Conservation (phyloP, 2,888 invertebrate species). For the Platycnemis pennipes region DNA sequence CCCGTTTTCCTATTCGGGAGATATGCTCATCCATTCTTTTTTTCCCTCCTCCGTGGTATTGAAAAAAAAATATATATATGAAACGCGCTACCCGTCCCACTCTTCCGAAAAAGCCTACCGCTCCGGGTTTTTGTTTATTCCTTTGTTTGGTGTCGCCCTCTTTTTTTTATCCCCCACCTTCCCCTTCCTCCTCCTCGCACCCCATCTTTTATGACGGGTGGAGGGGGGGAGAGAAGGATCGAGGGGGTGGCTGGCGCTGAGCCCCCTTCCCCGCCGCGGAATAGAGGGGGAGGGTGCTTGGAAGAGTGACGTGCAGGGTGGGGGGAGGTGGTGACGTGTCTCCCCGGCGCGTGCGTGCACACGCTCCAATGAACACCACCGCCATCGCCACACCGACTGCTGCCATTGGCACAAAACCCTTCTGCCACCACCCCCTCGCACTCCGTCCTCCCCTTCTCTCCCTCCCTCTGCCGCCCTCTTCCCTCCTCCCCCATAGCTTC, state of each 20-base stretch:
- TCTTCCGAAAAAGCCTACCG: not conserved
- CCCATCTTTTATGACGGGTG: not conserved
- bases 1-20: slow-evolving; percentile 17
- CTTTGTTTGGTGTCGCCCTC: slow-evolving; percentile 12
- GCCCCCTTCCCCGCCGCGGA: slow-evolving; percentile 20
- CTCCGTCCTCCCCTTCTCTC: not conserved
- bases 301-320: not conserved
- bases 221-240: not conserved
- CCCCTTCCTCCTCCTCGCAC: not conserved
- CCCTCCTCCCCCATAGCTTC: not conserved
- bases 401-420: slow-evolving; percentile 58
- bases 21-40: slow-evolving; percentile 34
- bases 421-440: not conserved
- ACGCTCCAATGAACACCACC: slow-evolving; percentile 62
- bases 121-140: slow-evolving; percentile 63
- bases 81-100: not conserved
- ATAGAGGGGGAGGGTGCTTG: not conserved
- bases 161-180: not conserved
- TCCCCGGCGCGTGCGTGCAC: slow-evolving; percentile 59
- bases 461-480: not conserved
- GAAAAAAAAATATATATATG: slow-evolving; percentile 48
- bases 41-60: not conserved
- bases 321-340: slow-evolving; percentile 66
- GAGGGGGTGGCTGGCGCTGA: not conserved
- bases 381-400: slow-evolving; percentile 67